A percentile compares a stretch with the other conserved stretches of the same genome.
Evolutionary conservation across 35 echinoderm and acorn worm genomes (phyloP).

Genomic region (Ophioderma brevispina): DNA sequence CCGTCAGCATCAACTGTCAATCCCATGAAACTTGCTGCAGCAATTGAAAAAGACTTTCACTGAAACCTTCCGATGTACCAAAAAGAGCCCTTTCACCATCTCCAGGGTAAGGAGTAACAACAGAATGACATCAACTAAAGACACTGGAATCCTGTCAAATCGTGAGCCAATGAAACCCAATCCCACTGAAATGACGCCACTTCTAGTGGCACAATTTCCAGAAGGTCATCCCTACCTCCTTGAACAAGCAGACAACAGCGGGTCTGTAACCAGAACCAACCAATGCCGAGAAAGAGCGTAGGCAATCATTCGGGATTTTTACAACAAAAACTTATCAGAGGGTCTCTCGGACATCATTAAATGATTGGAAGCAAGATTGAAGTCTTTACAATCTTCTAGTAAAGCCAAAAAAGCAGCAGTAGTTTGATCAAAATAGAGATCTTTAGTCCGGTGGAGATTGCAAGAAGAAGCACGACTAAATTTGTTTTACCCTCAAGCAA

Average conservation of each 20-base stretch:
- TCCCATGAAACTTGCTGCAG: conserved; percentile 75
- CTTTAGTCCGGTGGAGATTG: conserved; percentile 22
- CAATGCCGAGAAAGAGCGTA: neutral
- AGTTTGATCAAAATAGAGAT: conserved; percentile 53
- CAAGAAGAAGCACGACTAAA: conserved; percentile 62
- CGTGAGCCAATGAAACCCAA: too few relatives aligned
- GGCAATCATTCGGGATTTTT: conserved; percentile 15
- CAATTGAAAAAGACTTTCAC: conserved; percentile 66
- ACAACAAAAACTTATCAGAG: conserved; percentile 44
- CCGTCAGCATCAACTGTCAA: conserved; percentile 50
- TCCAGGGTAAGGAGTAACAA: neutral
- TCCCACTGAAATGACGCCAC: neutral
- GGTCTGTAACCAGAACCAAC: neutral
- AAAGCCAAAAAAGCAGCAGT: conserved; percentile 26
- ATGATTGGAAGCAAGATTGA: conserved; percentile 72
- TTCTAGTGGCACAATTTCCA: neutral
- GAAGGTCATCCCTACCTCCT: neutral
- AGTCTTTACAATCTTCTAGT: conserved; percentile 52
- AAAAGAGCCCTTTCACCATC: neutral
- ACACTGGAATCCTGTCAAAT: too few relatives aligned
- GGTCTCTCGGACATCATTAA: conserved; percentile 67
- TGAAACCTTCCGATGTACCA: neutral
- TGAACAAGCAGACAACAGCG: neutral
- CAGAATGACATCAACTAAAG: neutral
- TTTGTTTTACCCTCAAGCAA: conserved; percentile 88